These are phyloP conservation scores for Anguilla megastoma DNA, from an alignment of 2,797 vertebrate genomes.

Conservation along the genomic window DNA sequence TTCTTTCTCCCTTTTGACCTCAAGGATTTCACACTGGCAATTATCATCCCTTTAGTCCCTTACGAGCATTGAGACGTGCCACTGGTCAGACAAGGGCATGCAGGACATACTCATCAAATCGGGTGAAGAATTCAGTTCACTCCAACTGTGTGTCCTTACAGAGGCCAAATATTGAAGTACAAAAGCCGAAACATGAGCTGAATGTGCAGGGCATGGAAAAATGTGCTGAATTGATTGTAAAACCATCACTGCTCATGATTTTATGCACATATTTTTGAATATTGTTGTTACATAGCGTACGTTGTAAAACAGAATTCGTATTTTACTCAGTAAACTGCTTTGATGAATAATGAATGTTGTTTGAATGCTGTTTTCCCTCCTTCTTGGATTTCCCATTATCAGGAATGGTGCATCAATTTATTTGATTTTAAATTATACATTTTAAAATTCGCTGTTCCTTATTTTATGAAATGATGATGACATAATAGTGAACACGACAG, in stretches of 20 bases:
- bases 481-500: neutral
- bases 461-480: neutral
- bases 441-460: neutral
- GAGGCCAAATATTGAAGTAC: neutral
- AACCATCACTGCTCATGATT: neutral
- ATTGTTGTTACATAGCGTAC: neutral
- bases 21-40: slow-evolving; percentile 59
- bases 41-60: slow-evolving; percentile 65
- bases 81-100: slow-evolving; percentile 56
- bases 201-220: neutral
- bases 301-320: neutral
- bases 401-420: too few species aligned
- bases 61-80: slow-evolving; percentile 55
- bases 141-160: neutral
- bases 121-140: neutral
- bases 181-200: neutral
- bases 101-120: slow-evolving; percentile 48
- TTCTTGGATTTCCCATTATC: neutral
- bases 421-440: neutral
- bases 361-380: neutral
- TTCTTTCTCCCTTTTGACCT: slow-evolving; percentile 55
- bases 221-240: neutral
- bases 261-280: neutral
- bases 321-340: neutral
- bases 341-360: neutral